Base-by-base conservation (phyloP, 1,140 invertebrate species). In the Cecropterus lyciades region DNA sequence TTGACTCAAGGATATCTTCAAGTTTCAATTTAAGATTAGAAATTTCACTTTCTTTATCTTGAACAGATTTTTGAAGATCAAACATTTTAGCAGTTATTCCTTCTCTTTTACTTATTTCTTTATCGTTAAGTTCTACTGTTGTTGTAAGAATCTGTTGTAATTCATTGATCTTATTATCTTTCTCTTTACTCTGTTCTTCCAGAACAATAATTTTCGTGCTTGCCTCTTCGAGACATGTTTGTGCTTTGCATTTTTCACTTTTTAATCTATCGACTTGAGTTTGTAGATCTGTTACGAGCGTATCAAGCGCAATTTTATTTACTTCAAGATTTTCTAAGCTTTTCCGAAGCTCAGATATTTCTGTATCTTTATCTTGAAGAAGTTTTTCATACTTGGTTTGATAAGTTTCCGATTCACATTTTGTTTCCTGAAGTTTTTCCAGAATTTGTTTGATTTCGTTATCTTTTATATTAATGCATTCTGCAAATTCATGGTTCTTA, bases 371-470 rank as follows among this genome's bases (percentile, higher is more conserved):
- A 20, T 70, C 62, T 49, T 60, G 33, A 40, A 70, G 46, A 7
- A 56, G n/a, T 59, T 69, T 62, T 67, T 79, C 77, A 57, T 79
- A 76, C 52, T 66, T 64, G 46, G 30, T 67, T 73, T 79, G 76
- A 53, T 37, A 56, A 46, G 27, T 73, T 68, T 82, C 74, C 16
- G 78, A 70, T 67, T 85, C 69, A 66, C 43, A 30, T 65, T 80
- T 70, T 45, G 85, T 62, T 27, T 53, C 48, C 27, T 62, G 62
- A 11, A 87, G 48, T 69, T 84, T 75, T 11, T 80, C 69, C 13
- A 80, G 11, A 43, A 75, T 65, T 16, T 80, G 72, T n/a, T 79
- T 80, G 30, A 85, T 70, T 82, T 85, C 79, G 48, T 40, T 57
- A 27, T 86, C 75, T 73, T 83, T 86, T 33, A 68, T 48, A 40